phyloP scores from a whole-genome alignment of 1,140 invertebrate genomes.

The Augochlora pura region DNA sequence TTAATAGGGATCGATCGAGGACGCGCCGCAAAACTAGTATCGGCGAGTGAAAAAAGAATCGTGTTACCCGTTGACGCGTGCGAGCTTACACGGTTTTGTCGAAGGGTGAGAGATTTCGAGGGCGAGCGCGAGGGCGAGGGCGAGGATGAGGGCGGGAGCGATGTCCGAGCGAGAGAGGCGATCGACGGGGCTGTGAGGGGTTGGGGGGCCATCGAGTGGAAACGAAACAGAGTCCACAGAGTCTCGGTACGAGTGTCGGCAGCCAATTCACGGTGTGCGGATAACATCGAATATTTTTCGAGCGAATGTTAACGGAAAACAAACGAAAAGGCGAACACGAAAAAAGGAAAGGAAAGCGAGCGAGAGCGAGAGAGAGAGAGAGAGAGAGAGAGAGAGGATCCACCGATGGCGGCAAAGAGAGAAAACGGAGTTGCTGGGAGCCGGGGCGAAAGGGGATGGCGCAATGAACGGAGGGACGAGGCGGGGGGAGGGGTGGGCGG shows the following conservation, averaged over 20 bases:
- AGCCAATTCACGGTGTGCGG: conserved; percentile 59
- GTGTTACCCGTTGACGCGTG: not conserved
- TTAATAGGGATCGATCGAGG: not conserved
- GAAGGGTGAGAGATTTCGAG: not conserved
- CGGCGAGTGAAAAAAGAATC: not conserved
- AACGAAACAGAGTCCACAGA: conserved; percentile 41
- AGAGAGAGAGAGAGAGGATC: not conserved
- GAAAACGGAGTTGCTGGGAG: too few relatives aligned
- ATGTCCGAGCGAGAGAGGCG: not conserved
- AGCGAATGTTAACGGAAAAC: conserved; percentile 49
- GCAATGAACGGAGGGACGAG: conserved; percentile 6
- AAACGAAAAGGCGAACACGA: not conserved
- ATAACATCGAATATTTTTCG: conserved; percentile 64
- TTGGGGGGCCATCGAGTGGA: not conserved
- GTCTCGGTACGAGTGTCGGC: conserved; percentile 52
- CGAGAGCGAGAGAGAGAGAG: conserved; percentile 7
- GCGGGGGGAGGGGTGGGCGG: not conserved
- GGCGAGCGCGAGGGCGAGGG: not conserved
- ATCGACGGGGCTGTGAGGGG: conserved; percentile 1
- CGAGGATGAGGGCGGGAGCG: conserved; percentile 26
- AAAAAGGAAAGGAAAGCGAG: too few relatives aligned
- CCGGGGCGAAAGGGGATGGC: too few relatives aligned
- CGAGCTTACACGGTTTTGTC: conserved; percentile 22
- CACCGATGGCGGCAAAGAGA: too few relatives aligned
- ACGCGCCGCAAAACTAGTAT: not conserved